These are phyloP conservation scores for Drosophila dives DNA, from an alignment of 2,888 invertebrate species.

Conservation along the genomic window DNA sequence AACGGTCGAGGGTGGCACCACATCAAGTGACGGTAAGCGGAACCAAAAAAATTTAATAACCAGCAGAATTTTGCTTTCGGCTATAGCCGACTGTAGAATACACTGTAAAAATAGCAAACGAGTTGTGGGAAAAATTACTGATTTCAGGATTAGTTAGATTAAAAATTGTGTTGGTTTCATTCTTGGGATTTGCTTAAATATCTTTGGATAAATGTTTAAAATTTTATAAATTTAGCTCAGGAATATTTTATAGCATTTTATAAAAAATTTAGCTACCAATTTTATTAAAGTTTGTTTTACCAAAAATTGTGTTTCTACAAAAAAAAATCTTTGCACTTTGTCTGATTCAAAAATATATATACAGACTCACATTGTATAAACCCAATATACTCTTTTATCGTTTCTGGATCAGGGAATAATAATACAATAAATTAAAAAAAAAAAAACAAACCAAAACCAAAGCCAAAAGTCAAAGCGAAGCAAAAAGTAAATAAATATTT, in stretches of 20 bases:
- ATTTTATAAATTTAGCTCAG: not conserved
- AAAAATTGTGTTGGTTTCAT: not conserved
- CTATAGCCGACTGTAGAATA: not conserved
- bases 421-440: conserved; percentile 1
- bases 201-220: not conserved
- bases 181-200: not conserved
- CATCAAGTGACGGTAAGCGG: conserved; percentile 93
- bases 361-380: too few species aligned
- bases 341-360: not conserved
- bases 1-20: conserved; percentile 95
- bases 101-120: not conserved
- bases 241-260: not conserved
- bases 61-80: not conserved
- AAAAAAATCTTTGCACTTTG: not conserved
- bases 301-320: not conserved
- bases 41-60: conserved; percentile 21
- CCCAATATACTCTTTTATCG: not conserved
- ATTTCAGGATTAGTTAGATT: not conserved
- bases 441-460: conserved; percentile 1
- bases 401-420: not conserved
- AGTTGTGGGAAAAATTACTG: not conserved
- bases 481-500: conserved; percentile 15
- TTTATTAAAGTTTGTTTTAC: not conserved
- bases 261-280: not conserved
- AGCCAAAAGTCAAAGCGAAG: not conserved